Conservation (phyloP, 2,113 vertebrate species). For the Corythornis cristatus region DNA sequence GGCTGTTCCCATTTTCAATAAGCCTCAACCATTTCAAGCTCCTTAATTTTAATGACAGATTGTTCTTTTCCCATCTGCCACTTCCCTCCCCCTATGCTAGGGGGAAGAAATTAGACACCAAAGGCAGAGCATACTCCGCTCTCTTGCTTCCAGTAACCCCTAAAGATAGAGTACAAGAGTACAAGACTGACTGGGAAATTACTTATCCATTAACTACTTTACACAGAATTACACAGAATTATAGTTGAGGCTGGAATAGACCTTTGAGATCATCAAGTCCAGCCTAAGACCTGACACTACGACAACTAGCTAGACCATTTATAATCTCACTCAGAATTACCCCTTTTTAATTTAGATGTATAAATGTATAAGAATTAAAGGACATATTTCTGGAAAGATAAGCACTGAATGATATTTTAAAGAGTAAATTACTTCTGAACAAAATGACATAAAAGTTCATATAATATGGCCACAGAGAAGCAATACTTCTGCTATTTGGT, state of each 20-base stretch:
- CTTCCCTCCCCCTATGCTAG: constrained; percentile 11
- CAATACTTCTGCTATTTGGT: background rate
- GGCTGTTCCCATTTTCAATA: background rate
- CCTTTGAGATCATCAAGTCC: too few species aligned
- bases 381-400: background rate
- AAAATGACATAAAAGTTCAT: background rate
- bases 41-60: constrained; percentile 56
- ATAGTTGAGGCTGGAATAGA: too few species aligned
- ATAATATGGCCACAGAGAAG: background rate
- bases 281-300: too few species aligned
- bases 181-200: background rate
- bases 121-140: background rate
- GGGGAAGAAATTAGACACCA: constrained; percentile 33
- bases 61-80: constrained; percentile 54
- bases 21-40: constrained; percentile 28
- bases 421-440: background rate
- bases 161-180: background rate
- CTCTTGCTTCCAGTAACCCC: background rate
- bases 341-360: background rate
- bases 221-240: too few species aligned
- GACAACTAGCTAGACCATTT: background rate
- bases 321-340: background rate
- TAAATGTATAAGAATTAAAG: background rate
- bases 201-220: background rate
- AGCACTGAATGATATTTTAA: background rate